Conservation (phyloP, 2,888 invertebrate species). For the Allolobophora icterica region DNA sequence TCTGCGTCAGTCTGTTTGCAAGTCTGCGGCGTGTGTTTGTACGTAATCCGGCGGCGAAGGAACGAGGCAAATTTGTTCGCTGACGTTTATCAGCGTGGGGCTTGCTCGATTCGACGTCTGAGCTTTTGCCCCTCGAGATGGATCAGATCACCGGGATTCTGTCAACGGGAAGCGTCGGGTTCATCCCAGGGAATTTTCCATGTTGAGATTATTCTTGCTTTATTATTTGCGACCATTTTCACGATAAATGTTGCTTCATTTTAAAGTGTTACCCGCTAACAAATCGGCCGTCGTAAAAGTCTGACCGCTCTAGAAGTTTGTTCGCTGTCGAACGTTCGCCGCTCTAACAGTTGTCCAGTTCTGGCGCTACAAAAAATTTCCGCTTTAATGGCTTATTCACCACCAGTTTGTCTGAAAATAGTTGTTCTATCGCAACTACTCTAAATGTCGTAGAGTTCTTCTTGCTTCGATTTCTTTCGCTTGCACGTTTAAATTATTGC, state of each 20-base stretch:
- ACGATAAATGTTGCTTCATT: not conserved
- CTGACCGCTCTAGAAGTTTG: not conserved
- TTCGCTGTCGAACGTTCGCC: not conserved
- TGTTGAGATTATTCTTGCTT: not conserved
- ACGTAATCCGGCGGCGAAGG: not conserved
- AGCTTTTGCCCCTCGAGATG: not conserved
- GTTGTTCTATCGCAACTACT: not conserved
- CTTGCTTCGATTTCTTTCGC: not conserved
- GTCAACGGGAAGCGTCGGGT: not conserved
- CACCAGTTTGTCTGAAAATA: not conserved
- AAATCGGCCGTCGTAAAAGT: not conserved
- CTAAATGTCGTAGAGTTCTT: not conserved
- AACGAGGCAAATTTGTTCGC: constrained; percentile 6
- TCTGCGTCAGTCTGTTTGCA: not conserved
- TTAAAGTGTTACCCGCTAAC: not conserved
- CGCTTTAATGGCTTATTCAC: not conserved
- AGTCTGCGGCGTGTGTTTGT: not conserved
- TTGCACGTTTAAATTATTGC: not conserved
- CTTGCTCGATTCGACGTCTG: not conserved
- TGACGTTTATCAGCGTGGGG: not conserved
- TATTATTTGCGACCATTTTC: not conserved
- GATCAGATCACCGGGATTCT: not conserved
- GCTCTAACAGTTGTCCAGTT: not conserved
- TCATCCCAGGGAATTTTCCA: not conserved
- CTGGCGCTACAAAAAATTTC: not conserved